Percentiles rank a stretch among this genome's conserved stretches.
These are phyloP conservation scores for Recurvirostra avosetta DNA, from an alignment of 2,113 vertebrate genomes.

Conservation along the genomic window DNA sequence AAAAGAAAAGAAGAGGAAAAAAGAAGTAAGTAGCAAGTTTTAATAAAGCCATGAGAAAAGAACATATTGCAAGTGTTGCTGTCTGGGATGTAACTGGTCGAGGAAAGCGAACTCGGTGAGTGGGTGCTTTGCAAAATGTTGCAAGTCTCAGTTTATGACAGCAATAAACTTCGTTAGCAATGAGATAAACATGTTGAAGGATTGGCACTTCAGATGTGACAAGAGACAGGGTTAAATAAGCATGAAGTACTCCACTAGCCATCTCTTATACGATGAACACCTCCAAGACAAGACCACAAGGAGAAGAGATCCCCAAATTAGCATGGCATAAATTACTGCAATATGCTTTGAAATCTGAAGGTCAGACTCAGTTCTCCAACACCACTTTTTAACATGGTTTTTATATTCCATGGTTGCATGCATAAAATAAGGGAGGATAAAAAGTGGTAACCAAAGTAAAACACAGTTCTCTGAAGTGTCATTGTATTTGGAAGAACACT, in stretches of 20 bases:
- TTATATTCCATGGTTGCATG: background rate
- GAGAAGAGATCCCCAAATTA: background rate
- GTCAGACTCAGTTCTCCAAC: background rate
- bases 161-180: slow-evolving; percentile 35
- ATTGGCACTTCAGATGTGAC: slow-evolving; percentile 44
- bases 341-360: background rate
- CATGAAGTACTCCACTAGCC: background rate
- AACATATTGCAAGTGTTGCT: slow-evolving; percentile 53
- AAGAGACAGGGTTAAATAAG: background rate
- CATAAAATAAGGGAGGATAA: background rate
- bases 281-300: background rate
- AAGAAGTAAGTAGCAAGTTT: background rate
- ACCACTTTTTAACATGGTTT: background rate
- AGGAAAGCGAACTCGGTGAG: slow-evolving; percentile 21
- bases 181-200: slow-evolving; percentile 20
- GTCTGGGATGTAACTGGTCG: slow-evolving; percentile 18
- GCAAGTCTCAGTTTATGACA: slow-evolving; percentile 32
- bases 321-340: background rate
- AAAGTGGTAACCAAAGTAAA: background rate
- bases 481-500: background rate
- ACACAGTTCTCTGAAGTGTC: background rate
- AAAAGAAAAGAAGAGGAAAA: background rate
- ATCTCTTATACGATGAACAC: background rate
- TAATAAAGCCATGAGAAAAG: slow-evolving; percentile 10
- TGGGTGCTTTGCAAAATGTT: slow-evolving; percentile 57